These are phyloP conservation scores for Reticulitermes lucifugus DNA, from an alignment of 2,888 invertebrate species.

Conservation along the genomic window DNA sequence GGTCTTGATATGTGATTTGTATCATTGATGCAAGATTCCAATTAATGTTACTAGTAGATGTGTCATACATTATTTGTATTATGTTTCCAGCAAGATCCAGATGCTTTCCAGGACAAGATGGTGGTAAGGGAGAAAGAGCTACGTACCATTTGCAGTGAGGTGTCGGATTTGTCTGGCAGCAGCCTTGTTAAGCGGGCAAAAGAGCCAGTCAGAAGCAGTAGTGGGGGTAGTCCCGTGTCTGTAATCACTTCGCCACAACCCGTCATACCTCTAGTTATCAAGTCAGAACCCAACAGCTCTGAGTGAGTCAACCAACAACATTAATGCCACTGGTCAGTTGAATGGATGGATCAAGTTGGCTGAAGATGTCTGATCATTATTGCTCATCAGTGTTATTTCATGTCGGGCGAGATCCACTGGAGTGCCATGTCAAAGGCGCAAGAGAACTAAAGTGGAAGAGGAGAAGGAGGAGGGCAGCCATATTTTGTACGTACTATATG, in stretches of 20 bases:
- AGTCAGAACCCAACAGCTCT: constrained; percentile 54
- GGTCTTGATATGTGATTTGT: no score
- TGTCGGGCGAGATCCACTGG: constrained; percentile 2
- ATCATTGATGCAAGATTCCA: no score
- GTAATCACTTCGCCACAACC: constrained; percentile 58
- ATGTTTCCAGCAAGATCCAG: constrained; percentile 41
- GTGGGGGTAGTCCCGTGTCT: constrained; percentile 57
- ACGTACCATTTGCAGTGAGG: constrained; percentile 13
- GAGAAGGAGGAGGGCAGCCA: constrained; percentile 26
- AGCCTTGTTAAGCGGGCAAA: not conserved
- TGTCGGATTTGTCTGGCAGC: constrained; percentile 33
- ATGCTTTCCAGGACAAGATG: constrained; percentile 41
- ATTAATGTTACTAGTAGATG: no score
- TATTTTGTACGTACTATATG: constrained; percentile 43
- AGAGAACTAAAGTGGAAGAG: not conserved
- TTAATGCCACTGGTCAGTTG: not conserved
- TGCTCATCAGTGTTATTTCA: constrained; percentile 37
- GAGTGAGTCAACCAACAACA: constrained; percentile 37
- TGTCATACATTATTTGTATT: not conserved
- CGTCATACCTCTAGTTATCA: constrained; percentile 47
- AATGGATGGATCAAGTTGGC: not conserved
- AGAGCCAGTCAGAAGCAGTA: constrained; percentile 12
- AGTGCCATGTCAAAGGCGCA: not conserved
- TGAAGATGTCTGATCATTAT: constrained; percentile 23
- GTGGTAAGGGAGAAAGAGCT: constrained; percentile 18